Evolutionary conservation across 2,797 vertebrate species (phyloP).

Genomic region (Scomberomorus guttatus): DNA sequence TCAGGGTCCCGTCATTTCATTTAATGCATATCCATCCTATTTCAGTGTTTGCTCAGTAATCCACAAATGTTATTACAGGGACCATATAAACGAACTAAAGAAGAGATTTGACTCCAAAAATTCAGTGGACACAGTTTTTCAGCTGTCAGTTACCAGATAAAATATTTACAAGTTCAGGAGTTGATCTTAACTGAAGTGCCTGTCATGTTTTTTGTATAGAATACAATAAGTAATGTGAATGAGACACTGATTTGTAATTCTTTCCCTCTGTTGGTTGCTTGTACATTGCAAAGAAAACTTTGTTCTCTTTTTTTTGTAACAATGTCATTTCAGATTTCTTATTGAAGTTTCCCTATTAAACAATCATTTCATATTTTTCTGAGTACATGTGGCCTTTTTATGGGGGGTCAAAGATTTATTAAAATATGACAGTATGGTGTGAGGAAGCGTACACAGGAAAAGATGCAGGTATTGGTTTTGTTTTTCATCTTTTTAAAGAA

Average conservation of each 20-base stretch:
- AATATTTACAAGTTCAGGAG: slow-evolving; percentile 11
- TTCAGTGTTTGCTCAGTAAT: slow-evolving; percentile 12
- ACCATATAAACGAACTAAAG: slow-evolving; percentile 35
- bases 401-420: too few species aligned
- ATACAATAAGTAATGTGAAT: slow-evolving; percentile 9
- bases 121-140: not conserved
- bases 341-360: slow-evolving; percentile 47
- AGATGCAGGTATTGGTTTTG: too few species aligned
- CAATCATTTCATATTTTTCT: slow-evolving; percentile 17
- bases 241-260: slow-evolving; percentile 17
- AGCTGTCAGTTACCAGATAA: not conserved
- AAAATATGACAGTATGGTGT: too few species aligned
- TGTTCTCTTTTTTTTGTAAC: slow-evolving; percentile 29
- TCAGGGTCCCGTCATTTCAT: not conserved
- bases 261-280: slow-evolving; percentile 19
- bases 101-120: not conserved
- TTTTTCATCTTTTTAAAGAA: too few species aligned
- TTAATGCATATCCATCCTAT: slow-evolving; percentile 1
- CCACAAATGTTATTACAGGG: slow-evolving; percentile 23
- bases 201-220: slow-evolving; percentile 53
- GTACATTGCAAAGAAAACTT: slow-evolving; percentile 29
- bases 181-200: slow-evolving; percentile 66
- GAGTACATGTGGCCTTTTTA: not conserved
- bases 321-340: slow-evolving; percentile 32
- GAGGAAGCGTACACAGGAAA: too few species aligned